Evolutionary conservation across 2,888 invertebrate genomes (phyloP).

Genomic region (Tetranychus piercei): DNA sequence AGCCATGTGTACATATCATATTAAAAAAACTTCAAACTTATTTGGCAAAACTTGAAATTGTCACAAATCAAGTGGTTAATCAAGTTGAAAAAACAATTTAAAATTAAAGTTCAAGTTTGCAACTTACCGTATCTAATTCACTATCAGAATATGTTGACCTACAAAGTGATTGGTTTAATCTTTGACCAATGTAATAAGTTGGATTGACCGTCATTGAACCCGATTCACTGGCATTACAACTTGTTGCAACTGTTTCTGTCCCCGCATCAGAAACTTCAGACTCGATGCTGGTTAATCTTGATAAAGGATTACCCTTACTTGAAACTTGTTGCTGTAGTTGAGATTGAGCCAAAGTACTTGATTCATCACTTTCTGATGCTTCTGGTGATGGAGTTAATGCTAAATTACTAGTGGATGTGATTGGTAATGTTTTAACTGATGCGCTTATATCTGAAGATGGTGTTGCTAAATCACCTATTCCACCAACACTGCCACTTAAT

Average conservation of each 20-base stretch:
- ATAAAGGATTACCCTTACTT: constrained; percentile 35
- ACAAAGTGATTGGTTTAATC: constrained; percentile 42
- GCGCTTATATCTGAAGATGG: background rate
- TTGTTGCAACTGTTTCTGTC: constrained; percentile 31
- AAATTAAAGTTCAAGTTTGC: background rate
- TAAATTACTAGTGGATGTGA: background rate
- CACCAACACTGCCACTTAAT: background rate
- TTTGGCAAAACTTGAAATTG: too few relatives aligned
- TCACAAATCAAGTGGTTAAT: too few relatives aligned
- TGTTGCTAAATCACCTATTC: background rate
- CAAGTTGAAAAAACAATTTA: too few relatives aligned
- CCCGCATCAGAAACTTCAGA: constrained; percentile 55
- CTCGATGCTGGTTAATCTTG: constrained; percentile 69
- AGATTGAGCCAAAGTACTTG: background rate
- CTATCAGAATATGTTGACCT: constrained; percentile 84
- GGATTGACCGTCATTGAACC: constrained; percentile 64
- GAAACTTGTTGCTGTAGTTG: background rate
- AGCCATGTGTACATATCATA: background rate
- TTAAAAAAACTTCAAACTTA: too few relatives aligned
- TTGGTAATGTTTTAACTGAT: background rate
- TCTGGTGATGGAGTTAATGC: constrained; percentile 1
- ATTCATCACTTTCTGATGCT: constrained; percentile 15
- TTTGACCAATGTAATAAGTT: constrained; percentile 47
- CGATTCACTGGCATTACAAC: constrained; percentile 39
- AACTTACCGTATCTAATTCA: constrained; percentile 63